These are phyloP conservation scores for Numida meleagris DNA, from an alignment of 2,113 vertebrate genomes.

Conservation along the genomic window DNA sequence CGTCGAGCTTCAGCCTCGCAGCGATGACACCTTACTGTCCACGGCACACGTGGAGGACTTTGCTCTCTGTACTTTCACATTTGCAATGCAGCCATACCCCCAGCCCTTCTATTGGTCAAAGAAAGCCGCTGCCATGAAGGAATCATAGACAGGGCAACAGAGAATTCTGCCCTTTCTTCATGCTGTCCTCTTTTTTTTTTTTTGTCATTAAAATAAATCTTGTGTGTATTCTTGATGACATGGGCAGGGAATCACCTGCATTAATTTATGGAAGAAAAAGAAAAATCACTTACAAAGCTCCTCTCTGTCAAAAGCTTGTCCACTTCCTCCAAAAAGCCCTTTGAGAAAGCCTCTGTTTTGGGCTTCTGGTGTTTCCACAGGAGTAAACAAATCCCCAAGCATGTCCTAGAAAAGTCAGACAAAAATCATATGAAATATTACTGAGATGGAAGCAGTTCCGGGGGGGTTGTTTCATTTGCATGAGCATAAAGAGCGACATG, in stretches of 20 bases:
- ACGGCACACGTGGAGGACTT: fast-evolving
- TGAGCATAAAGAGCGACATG: background rate
- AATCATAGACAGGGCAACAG: background rate
- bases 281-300: constrained; percentile 90
- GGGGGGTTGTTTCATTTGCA: background rate
- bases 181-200: background rate
- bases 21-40: fast-evolving
- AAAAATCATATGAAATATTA: background rate
- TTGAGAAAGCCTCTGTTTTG: constrained; percentile 98
- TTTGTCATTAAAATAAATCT: background rate
- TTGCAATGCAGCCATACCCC: fast-evolving
- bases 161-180: background rate
- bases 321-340: constrained; percentile 94
- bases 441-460: background rate
- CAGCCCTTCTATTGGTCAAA: background rate
- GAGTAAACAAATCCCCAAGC: constrained; percentile 96
- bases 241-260: background rate
- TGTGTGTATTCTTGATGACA: background rate
- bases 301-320: constrained; percentile 94
- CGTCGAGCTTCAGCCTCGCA: fast-evolving
- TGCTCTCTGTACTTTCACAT: background rate
- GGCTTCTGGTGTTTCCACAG: constrained; percentile 96
- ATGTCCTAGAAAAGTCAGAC: constrained; percentile 85
- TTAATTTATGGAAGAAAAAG: background rate
- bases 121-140: background rate